phyloP scores from a whole-genome alignment of 2,888 invertebrate genomes.

The Cryptocheilus praepositus region DNA sequence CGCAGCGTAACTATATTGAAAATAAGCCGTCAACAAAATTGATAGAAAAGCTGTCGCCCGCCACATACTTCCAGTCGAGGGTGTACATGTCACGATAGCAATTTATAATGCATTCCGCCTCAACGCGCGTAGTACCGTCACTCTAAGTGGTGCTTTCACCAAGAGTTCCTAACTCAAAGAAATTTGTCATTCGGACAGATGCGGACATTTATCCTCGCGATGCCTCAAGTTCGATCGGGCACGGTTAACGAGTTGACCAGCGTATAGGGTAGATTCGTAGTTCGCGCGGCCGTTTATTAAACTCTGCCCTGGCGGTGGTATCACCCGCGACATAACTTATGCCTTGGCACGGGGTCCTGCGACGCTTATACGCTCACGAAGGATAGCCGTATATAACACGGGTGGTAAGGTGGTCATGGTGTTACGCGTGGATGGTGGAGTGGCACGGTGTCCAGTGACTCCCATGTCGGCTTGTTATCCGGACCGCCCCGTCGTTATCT shows the following conservation, averaged over 20 bases:
- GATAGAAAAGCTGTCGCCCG: no score
- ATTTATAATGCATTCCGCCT: no score
- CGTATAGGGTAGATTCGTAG: no score
- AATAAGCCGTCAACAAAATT: no score
- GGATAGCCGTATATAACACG: conserved; percentile 54
- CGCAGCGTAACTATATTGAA: no score
- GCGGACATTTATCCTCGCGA: background rate
- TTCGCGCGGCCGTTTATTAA: conserved; percentile 43
- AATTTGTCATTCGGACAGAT: no score
- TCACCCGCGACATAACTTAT: conserved; percentile 51
- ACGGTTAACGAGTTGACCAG: no score
- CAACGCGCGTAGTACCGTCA: no score
- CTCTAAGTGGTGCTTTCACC: no score
- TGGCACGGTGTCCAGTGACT: conserved; percentile 72
- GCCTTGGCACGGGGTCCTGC: conserved; percentile 28
- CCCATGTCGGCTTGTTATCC: conserved; percentile 75
- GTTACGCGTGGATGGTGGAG: conserved; percentile 57
- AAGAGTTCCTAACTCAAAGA: no score
- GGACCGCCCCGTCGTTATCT: conserved; percentile 73
- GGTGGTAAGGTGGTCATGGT: conserved; percentile 57
- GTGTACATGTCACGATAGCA: no score
- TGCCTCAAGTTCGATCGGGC: background rate
- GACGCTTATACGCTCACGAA: conserved; percentile 34
- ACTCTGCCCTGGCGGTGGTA: conserved; percentile 31
- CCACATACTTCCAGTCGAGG: no score